Conservation (phyloP, 2,797 vertebrate species). For the Mycteria americana region DNA sequence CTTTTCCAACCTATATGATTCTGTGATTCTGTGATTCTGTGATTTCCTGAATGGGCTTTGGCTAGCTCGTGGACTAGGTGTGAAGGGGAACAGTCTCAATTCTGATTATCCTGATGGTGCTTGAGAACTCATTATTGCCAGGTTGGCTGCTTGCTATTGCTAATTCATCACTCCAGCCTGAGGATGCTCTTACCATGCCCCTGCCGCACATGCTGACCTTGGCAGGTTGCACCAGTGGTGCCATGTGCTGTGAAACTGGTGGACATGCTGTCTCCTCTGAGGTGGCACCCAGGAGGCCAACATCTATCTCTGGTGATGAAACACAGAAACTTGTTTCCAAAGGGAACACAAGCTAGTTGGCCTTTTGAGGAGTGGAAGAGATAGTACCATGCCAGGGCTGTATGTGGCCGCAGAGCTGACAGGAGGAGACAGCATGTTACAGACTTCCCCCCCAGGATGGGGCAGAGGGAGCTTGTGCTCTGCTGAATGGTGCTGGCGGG, state of each 20-base stretch:
- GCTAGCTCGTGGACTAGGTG: fast-evolving
- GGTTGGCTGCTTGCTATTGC: background rate
- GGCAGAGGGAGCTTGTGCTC: background rate
- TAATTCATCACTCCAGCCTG: background rate
- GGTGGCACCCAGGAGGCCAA: background rate
- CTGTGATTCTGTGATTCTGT: no score
- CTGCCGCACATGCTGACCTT: background rate
- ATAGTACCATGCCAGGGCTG: background rate
- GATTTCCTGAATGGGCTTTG: background rate
- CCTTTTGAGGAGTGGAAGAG: background rate
- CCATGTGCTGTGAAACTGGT: background rate
- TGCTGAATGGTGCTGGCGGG: background rate
- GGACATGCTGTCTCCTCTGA: background rate
- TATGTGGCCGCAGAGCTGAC: background rate
- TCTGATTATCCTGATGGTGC: background rate
- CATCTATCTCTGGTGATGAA: background rate
- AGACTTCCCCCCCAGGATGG: background rate
- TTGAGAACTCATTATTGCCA: background rate
- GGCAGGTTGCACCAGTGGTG: background rate
- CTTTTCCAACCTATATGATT: no score
- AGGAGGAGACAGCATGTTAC: background rate
- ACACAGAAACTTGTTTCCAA: background rate
- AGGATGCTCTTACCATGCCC: background rate
- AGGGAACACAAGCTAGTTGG: background rate
- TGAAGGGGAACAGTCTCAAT: background rate